Base-by-base conservation (phyloP, 2,797 vertebrate genomes). In the Falco peregrinus region DNA sequence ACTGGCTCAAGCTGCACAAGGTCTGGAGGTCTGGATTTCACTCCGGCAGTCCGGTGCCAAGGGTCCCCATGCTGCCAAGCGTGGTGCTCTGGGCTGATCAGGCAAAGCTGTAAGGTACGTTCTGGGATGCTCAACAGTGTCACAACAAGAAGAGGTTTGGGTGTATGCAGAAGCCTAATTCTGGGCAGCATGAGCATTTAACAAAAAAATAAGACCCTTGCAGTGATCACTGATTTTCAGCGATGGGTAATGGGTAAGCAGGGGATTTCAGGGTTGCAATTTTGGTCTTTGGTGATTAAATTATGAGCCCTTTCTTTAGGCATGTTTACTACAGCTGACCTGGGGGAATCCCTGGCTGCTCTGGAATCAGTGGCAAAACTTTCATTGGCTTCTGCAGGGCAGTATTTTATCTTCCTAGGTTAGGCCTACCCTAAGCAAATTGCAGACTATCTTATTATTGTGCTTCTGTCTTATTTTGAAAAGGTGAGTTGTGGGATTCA, bases 251-350 rank as follows among this genome's bases (percentile, higher is more conserved):
- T 75, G 65, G 69, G 61, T 78, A 78, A 84, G 45, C 19, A 84
- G 67, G 70, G 87, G 65, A 75, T 89, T 92, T 87, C 84, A 89
- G 70, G 61, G 78, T 47, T 92, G 69, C 63, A 90, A 2, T 90
- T 92, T 73, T 81, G 17, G 31, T 71, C 74, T 82, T 86, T 41
- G 45, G 57, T 89, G 81, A 96, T 84, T 92, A 77, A 86, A 74
- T 71, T 45, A 86, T 43, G 65, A 81, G 57, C 33, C 48, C 53
- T 89, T 90, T 81, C 73, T 93, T 89, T 60, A 67, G 74, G 77
- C 61, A 16, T 67, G 37, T 87, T 96, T 94, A 81, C 70, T 78
- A 24, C 10, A 81, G 53, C 28, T 87, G 80, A 81, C 69, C 73
- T 63, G 47, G 56, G 37, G 69, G 35, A 85, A 86, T 77, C 57